A percentile compares a stretch with the other conserved stretches of the same genome.
Evolutionary conservation across 2,888 invertebrate genomes (phyloP).

Genomic region (Digitonthophagus gazella): DNA sequence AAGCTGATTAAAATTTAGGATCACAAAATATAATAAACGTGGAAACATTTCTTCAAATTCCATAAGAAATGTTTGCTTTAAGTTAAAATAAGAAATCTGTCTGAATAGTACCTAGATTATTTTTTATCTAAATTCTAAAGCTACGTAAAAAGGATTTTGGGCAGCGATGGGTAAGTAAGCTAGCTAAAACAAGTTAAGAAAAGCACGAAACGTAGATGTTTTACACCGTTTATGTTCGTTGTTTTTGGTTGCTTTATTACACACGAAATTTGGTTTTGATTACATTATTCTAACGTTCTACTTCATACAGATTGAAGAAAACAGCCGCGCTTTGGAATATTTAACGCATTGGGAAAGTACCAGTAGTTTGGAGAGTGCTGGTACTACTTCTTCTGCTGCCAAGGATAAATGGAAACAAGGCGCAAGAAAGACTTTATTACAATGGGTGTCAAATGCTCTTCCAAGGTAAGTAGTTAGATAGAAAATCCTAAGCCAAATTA

Average conservation of each 20-base stretch:
- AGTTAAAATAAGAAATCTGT: no score
- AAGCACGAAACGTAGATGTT: constrained; percentile 2
- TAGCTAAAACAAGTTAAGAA: neutral
- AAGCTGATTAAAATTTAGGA: neutral
- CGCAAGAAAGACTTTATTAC: constrained; percentile 85
- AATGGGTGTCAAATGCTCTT: constrained; percentile 92
- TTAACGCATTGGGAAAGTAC: constrained; percentile 79
- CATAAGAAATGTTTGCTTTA: no score
- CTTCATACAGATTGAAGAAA: constrained; percentile 88
- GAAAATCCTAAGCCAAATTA: no score
- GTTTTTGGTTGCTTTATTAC: neutral
- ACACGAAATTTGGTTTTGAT: no score
- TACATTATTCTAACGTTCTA: neutral
- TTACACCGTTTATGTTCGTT: neutral
- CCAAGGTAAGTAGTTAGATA: constrained; percentile 62
- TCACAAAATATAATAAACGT: no score
- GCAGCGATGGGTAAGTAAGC: constrained; percentile 44
- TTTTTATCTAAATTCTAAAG: constrained; percentile 41
- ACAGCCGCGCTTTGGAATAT: constrained; percentile 84
- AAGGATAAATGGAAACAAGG: constrained; percentile 79
- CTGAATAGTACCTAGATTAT: constrained; percentile 26
- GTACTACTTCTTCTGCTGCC: constrained; percentile 64
- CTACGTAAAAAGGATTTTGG: constrained; percentile 50
- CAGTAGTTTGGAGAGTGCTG: constrained; percentile 80
- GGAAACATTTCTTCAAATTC: no score